Percentiles rank a stretch among this genome's conserved stretches.
Evolutionary conservation across 2,888 invertebrate species (phyloP).

Genomic region (Drosophila robusta): DNA sequence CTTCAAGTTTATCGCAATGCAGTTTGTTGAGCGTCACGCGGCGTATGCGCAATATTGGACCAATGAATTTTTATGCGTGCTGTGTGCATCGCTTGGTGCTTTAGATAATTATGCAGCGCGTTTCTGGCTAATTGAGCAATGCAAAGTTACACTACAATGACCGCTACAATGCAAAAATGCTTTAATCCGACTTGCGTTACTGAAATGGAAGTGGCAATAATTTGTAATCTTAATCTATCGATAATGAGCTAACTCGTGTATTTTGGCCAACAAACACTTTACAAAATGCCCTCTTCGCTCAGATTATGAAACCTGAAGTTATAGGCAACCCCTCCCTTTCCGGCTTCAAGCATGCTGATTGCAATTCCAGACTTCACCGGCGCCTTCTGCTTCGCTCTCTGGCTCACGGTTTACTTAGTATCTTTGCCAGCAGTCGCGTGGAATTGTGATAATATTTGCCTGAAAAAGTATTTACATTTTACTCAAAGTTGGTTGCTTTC

Average conservation of each 20-base stretch:
- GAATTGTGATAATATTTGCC: conserved; percentile 83
- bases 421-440: conserved; percentile 55
- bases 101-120: conserved; percentile 64
- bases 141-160: conserved; percentile 13
- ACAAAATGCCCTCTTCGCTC: neutral
- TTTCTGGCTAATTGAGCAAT: conserved; percentile 55
- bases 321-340: neutral
- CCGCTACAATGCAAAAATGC: neutral
- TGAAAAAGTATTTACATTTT: conserved; percentile 82
- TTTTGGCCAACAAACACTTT: conserved; percentile 4
- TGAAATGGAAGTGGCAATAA: too few relatives aligned
- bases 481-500: conserved; percentile 62
- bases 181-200: conserved; percentile 20
- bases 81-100: conserved; percentile 17
- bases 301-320: conserved; percentile 23
- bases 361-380: conserved; percentile 47
- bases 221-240: neutral
- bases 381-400: conserved; percentile 10
- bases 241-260: neutral
- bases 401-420: conserved; percentile 65
- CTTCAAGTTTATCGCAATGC: conserved; percentile 77
- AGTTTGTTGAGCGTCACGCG: conserved; percentile 67
- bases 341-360: conserved; percentile 27
- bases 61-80: conserved; percentile 75
- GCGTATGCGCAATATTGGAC: conserved; percentile 70